Percentiles rank a stretch among this genome's conserved stretches.
phyloP scores from a whole-genome alignment of 2,797 vertebrate species.

The Mycteria americana region DNA sequence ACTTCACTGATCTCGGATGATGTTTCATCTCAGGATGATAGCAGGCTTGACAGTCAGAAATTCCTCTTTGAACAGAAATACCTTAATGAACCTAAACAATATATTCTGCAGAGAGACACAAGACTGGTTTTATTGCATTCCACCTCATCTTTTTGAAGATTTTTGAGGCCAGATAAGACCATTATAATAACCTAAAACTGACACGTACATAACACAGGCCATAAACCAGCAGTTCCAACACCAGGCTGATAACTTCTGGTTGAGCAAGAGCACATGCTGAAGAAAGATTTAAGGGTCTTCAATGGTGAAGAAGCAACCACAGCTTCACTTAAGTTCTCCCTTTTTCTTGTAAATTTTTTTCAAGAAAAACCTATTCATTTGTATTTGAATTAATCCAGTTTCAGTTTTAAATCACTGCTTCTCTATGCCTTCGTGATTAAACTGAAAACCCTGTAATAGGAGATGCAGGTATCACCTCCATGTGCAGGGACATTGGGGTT shows the following conservation, averaged over 20 bases:
- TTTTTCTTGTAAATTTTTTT: too few species aligned
- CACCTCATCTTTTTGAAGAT: not conserved
- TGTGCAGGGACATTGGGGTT: not conserved
- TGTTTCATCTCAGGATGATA: not conserved
- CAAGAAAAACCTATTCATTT: not conserved
- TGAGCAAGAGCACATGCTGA: not conserved
- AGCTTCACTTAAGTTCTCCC: not conserved
- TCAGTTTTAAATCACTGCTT: not conserved
- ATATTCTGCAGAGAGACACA: not conserved
- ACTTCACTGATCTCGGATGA: not conserved
- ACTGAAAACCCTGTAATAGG: not conserved
- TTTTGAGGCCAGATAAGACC: constrained; percentile 1
- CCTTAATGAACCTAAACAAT: not conserved
- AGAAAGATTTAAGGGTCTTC: not conserved
- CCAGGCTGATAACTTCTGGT: not conserved
- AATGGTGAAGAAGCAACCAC: not conserved
- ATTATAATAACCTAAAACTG: not conserved
- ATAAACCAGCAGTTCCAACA: not conserved
- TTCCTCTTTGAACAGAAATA: not conserved
- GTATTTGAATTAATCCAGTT: not conserved
- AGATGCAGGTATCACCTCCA: not conserved
- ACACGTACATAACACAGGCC: not conserved
- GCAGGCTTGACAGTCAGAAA: not conserved
- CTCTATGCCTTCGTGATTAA: not conserved
- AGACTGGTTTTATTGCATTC: not conserved